These are phyloP conservation scores for Sporophila hypoxantha DNA, from an alignment of 2,113 vertebrate species.

Conservation along the genomic window DNA sequence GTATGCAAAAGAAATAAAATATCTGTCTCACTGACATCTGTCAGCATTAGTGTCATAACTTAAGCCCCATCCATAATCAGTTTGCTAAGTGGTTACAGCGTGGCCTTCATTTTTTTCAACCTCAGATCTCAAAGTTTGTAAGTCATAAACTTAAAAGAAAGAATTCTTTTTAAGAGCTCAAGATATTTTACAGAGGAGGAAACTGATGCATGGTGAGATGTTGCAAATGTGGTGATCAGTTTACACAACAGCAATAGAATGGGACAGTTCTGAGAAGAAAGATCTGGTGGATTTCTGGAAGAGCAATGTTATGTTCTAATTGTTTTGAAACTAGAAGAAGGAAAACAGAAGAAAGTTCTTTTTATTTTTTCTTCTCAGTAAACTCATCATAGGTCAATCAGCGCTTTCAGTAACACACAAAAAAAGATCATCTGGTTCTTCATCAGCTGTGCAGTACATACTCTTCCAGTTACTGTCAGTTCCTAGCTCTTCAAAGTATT, in stretches of 20 bases:
- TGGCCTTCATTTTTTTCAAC: not conserved
- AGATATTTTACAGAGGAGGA: not conserved
- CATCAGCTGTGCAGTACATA: not conserved
- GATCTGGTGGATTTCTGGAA: not conserved
- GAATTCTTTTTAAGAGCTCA: not conserved
- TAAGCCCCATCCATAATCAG: not conserved
- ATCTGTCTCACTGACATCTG: not conserved
- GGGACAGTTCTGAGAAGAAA: not conserved
- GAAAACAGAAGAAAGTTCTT: not conserved
- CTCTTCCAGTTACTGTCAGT: constrained; percentile 1
- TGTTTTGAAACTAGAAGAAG: not conserved
- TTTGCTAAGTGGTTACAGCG: not conserved
- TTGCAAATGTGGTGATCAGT: not conserved
- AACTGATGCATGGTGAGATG: not conserved
- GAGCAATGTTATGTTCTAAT: not conserved
- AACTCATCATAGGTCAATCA: not conserved
- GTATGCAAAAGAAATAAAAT: not conserved
- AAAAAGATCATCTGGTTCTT: not conserved
- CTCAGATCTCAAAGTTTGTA: not conserved
- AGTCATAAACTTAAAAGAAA: not conserved
- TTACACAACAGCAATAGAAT: not conserved
- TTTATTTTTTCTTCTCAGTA: not conserved
- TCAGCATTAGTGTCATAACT: too few relatives aligned
- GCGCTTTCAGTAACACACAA: not conserved
- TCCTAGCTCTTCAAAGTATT: constrained; percentile 35